Base-by-base conservation (phyloP, 2,797 vertebrate genomes). In the Danio albolineatus region DNA sequence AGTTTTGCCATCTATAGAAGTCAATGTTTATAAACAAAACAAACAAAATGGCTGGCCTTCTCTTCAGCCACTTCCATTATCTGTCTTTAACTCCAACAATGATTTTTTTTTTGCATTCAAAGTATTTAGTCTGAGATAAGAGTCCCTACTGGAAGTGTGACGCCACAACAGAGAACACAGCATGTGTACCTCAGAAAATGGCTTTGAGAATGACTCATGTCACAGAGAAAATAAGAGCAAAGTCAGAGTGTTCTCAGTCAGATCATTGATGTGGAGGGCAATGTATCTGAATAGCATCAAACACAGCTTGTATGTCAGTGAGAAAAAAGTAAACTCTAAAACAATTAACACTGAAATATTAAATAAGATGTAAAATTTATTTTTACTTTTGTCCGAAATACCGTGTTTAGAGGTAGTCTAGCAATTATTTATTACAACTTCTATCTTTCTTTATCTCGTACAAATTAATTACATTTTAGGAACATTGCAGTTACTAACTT, bases 81-180 rank as follows among this genome's bases (percentile, higher is more conserved):
- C 21, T 53, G 48, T 43, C 10, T 17, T 7, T 54, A 12, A 60
- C 60, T 53, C 49, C 12, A 21, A 76, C 64, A 51, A 72, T 38
- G 78, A 60, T 12, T 38, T 21, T 66, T 54, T 80, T 56, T 83
- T 87, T 73, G 67, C 41, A 64, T 66, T 78, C 72, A 72, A 73
- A 71, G 13, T 77, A 81, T 81, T 83, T 78, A 82, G 59, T 64
- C 77, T 49, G 66, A 81, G 48, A 76, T 28, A 75, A 64, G 75
- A 81, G 82, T 43, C 64, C 54, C 81, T 79, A 57, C 79, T 75
- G 67, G 80, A 75, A 71, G 80, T 21, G 49, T 73, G 75, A 77
- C 17, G 59, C 19, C 38, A 48, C 76, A 78, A 80, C 75, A 69
- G 71, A 36, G 64, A 76, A 70, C 78, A 48, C 79, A 69, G 78